These are phyloP conservation scores for Todiramphus chloris DNA, from an alignment of 2,113 vertebrate species.

Conservation along the genomic window DNA sequence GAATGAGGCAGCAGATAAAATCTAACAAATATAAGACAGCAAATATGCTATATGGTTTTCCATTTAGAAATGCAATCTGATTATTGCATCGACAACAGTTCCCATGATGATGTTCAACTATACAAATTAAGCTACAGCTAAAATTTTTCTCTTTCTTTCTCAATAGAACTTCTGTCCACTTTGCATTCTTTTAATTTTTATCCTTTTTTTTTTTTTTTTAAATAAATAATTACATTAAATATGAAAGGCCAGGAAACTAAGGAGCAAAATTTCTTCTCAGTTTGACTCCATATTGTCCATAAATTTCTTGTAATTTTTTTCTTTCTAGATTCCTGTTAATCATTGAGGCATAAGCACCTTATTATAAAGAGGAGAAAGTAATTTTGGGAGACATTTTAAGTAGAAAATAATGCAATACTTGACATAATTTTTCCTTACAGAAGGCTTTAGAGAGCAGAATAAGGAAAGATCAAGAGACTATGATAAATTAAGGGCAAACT, in stretches of 20 bases:
- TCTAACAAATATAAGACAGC: neutral
- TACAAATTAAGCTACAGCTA: neutral
- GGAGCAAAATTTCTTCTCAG: neutral
- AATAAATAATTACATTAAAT: neutral
- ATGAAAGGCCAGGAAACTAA: neutral
- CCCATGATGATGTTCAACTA: neutral
- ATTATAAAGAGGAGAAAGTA: neutral
- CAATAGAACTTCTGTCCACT: neutral
- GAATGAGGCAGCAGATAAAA: neutral
- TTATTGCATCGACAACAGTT: neutral
- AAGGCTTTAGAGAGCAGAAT: neutral
- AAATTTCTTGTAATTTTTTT: neutral
- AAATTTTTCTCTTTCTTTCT: neutral
- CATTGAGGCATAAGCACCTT: neutral
- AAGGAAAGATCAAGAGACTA: neutral
- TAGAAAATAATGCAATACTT: neutral
- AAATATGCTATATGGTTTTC: neutral
- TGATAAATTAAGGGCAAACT: neutral
- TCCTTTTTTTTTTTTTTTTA: neutral
- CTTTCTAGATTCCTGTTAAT: neutral
- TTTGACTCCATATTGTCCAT: neutral
- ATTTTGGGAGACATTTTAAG: neutral
- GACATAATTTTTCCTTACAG: neutral
- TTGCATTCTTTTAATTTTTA: neutral
- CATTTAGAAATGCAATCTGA: neutral